Conservation (phyloP, 2,888 invertebrate species). For the Carcina quercana region DNA sequence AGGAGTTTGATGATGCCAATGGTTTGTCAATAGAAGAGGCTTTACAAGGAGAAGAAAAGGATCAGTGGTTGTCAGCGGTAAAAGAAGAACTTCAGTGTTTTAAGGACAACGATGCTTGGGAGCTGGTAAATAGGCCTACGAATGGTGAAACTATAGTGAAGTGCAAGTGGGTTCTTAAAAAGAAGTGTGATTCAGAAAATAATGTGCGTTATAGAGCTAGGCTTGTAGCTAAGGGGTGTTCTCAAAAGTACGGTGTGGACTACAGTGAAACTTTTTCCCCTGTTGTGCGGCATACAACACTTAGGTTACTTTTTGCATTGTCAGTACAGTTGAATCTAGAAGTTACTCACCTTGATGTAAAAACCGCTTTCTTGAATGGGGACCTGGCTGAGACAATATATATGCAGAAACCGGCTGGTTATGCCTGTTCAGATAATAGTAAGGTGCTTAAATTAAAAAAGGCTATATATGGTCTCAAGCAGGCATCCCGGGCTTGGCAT, state of each 20-base stretch:
- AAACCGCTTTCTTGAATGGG: constrained; percentile 13
- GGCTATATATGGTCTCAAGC: too few relatives aligned
- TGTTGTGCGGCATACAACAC: constrained; percentile 4
- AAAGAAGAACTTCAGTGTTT: too few relatives aligned
- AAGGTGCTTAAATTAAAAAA: too few relatives aligned
- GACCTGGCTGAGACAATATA: constrained; percentile 5
- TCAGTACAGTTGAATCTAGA: constrained; percentile 8
- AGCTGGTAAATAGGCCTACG: background rate
- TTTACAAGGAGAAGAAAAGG: too few relatives aligned
- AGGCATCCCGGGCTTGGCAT: too few relatives aligned
- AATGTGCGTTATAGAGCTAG: background rate
- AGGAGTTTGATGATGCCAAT: too few relatives aligned
- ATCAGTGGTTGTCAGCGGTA: too few relatives aligned
- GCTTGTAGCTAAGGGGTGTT: constrained; percentile 6
- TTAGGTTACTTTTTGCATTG: constrained; percentile 8
- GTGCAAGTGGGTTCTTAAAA: constrained; percentile 1
- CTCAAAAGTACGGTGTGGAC: background rate
- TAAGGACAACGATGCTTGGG: background rate
- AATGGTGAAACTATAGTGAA: background rate
- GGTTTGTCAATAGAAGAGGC: too few relatives aligned
- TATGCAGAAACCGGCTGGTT: constrained; percentile 2
- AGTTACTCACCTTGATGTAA: constrained; percentile 9
- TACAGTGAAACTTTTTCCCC: background rate
- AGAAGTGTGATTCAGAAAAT: background rate
- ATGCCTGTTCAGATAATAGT: too few relatives aligned